These are phyloP conservation scores for Atopsyche davidsoni DNA, from an alignment of 1,140 invertebrate genomes.

Conservation along the genomic window DNA sequence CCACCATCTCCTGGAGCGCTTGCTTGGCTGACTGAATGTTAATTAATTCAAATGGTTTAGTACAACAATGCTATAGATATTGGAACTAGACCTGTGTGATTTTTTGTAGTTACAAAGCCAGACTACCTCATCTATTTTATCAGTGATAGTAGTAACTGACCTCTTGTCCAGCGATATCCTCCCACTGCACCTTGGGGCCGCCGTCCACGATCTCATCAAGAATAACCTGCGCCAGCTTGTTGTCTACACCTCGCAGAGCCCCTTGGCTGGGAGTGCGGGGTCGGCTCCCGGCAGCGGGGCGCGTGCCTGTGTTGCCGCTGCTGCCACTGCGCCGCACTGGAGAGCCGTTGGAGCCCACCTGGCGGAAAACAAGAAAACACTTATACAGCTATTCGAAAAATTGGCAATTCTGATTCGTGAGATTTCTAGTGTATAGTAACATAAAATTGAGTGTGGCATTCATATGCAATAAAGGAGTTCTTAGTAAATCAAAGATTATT, in stretches of 20 bases:
- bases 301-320: slow-evolving; percentile 40
- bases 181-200: slow-evolving; percentile 80
- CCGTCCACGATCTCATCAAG: slow-evolving; percentile 70
- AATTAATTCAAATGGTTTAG: slow-evolving; percentile 23
- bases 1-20: slow-evolving; percentile 95
- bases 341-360: slow-evolving; percentile 45
- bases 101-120: too few relatives aligned
- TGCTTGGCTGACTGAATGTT: slow-evolving; percentile 80
- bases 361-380: too few relatives aligned
- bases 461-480: too few relatives aligned
- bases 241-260: slow-evolving; percentile 71
- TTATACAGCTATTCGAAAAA: too few relatives aligned
- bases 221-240: slow-evolving; percentile 80
- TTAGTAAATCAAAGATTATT: too few relatives aligned
- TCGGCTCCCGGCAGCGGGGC: slow-evolving; percentile 40
- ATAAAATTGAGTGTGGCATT: too few relatives aligned
- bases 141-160: slow-evolving; percentile 46
- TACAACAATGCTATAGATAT: too few relatives aligned
- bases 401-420: too few relatives aligned
- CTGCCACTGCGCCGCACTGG: slow-evolving; percentile 55
- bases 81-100: too few relatives aligned
- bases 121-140: too few relatives aligned
- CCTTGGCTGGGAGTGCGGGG: slow-evolving; percentile 43
- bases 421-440: too few relatives aligned
- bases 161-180: slow-evolving; percentile 88